These are phyloP conservation scores for Thyatira batis DNA, from an alignment of 2,888 invertebrate species.

Conservation along the genomic window DNA sequence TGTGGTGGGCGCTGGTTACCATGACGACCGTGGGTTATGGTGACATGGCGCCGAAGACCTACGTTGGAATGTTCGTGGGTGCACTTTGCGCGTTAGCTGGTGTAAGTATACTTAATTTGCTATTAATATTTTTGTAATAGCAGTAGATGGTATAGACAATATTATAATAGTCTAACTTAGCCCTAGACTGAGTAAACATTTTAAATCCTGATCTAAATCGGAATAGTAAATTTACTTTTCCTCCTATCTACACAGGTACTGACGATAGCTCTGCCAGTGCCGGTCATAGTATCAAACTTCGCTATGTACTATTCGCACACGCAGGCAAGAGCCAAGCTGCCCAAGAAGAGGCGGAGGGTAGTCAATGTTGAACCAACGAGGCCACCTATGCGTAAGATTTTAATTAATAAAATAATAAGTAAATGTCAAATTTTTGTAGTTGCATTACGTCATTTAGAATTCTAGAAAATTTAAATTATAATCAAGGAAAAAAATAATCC, in stretches of 20 bases:
- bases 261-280: constrained; percentile 99
- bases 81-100: constrained; percentile 99
- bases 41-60: constrained; percentile 99
- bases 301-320: constrained; percentile 98
- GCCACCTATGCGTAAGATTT: constrained; percentile 80
- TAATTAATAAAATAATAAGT: no score
- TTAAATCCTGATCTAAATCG: not conserved
- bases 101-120: constrained; percentile 81
- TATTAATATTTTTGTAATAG: no score
- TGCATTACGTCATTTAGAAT: no score
- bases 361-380: constrained; percentile 96
- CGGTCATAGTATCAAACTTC: constrained; percentile 99
- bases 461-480: not conserved
- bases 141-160: no score
- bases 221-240: constrained; percentile 10
- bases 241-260: constrained; percentile 74
- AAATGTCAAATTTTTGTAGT: no score
- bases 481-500: not conserved
- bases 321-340: constrained; percentile 98
- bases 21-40: constrained; percentile 99
- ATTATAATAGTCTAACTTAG: not conserved
- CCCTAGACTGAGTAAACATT: not conserved
- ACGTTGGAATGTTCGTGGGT: constrained; percentile 99
- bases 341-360: constrained; percentile 98
- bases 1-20: constrained; percentile 99